Evolutionary conservation across 1,140 invertebrate genomes (phyloP).

Genomic region (Samia ricini): DNA sequence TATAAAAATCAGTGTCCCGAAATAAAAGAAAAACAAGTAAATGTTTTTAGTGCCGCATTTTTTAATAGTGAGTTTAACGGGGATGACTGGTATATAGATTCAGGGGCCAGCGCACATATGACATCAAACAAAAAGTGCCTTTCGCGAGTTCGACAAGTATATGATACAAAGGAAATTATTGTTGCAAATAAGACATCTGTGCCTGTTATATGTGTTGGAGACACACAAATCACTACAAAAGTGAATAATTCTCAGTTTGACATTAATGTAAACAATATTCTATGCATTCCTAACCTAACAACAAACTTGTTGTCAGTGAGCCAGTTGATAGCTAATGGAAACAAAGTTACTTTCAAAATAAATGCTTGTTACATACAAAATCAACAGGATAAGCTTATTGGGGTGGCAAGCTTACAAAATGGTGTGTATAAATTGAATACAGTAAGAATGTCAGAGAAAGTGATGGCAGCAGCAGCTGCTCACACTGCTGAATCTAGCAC

Average conservation of each 20-base stretch:
- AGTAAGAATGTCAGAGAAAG: no score
- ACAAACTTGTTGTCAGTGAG: slow-evolving; percentile 38
- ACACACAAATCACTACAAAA: slow-evolving; percentile 29
- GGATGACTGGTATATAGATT: background rate
- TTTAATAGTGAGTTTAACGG: background rate
- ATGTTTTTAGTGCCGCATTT: background rate
- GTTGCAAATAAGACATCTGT: slow-evolving; percentile 38
- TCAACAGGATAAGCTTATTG: background rate
- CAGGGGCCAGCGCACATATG: background rate
- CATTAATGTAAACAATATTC: slow-evolving; percentile 25
- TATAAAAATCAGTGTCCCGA: slow-evolving; percentile 18
- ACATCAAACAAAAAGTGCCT: background rate
- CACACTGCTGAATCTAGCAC: no score
- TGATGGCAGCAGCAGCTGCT: background rate
- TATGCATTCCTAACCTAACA: slow-evolving; percentile 30
- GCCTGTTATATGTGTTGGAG: slow-evolving; percentile 30
- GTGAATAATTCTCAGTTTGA: slow-evolving; percentile 21
- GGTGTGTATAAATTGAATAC: background rate
- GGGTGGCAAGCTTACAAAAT: background rate
- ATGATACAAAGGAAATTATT: slow-evolving; percentile 23
- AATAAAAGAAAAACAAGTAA: background rate
- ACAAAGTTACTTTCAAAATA: slow-evolving; percentile 10
- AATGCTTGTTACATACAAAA: background rate
- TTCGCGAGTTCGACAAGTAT: background rate
- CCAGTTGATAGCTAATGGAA: slow-evolving; percentile 29